These are phyloP conservation scores for Myotis findleyi DNA, from an alignment of 2,797 vertebrate genomes.

Conservation along the genomic window DNA sequence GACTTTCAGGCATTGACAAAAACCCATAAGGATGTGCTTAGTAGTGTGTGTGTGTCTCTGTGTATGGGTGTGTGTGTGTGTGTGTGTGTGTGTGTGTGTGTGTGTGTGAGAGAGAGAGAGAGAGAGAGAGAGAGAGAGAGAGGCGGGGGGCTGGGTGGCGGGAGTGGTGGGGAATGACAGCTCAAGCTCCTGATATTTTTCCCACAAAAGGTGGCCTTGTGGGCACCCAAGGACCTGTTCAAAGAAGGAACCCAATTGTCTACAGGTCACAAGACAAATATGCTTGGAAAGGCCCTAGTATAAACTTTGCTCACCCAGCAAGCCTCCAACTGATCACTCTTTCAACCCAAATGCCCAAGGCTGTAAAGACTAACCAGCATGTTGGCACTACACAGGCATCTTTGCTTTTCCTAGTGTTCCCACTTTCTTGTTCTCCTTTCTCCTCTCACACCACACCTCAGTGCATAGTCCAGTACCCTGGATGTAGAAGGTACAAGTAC, in stretches of 20 bases:
- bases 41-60: neutral
- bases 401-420: fast-evolving
- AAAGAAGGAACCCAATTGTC: neutral
- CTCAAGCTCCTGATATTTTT: neutral
- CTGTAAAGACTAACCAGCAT: neutral
- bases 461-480: neutral
- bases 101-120: neutral
- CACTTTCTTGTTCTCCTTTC: neutral
- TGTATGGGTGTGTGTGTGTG: neutral
- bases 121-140: too few relatives aligned
- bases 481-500: neutral
- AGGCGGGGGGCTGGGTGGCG: neutral
- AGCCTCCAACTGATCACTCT: neutral
- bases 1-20: neutral
- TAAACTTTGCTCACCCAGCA: neutral
- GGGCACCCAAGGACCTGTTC: neutral
- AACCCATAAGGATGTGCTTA: neutral
- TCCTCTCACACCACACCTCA: neutral
- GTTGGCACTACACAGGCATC: neutral
- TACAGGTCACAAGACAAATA: neutral
- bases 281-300: neutral
- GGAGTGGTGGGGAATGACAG: neutral
- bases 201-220: neutral
- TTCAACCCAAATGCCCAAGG: neutral
- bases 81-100: neutral